Evolutionary conservation across 1,140 invertebrate species (phyloP).

Genomic region (Scaptodrosophila lebanonensis): DNA sequence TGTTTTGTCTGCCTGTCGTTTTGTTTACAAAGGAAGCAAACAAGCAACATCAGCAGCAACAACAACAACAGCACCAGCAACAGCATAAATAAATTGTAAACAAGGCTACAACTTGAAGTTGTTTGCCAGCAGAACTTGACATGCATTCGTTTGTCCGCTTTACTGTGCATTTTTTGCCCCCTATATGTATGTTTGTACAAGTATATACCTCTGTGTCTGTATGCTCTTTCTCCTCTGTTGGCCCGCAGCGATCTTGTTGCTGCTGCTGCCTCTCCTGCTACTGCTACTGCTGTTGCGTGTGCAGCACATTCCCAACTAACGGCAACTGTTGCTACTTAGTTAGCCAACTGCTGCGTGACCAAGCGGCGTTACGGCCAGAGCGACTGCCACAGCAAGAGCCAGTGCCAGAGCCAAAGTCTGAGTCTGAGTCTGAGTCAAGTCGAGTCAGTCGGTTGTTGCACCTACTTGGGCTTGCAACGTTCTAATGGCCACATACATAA

Average conservation of each 20-base stretch:
- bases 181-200: no score
- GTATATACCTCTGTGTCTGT: background rate
- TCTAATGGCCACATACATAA: conserved; percentile 67
- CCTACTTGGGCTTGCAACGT: conserved; percentile 32
- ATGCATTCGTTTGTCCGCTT: conserved; percentile 42
- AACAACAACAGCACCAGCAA: background rate
- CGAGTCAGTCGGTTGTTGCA: no score
- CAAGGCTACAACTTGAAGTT: conserved; percentile 44
- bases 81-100: conserved; percentile 67
- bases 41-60: conserved; percentile 24
- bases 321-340: conserved; percentile 68
- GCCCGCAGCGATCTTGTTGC: conserved; percentile 10
- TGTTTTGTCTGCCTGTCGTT: conserved; percentile 27
- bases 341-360: conserved; percentile 52
- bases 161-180: conserved; percentile 7
- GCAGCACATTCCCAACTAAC: conserved; percentile 56
- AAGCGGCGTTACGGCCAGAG: conserved; percentile 39
- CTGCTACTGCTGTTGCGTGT: conserved; percentile 34
- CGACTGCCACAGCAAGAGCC: background rate
- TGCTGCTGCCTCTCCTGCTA: conserved; percentile 4
- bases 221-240: background rate
- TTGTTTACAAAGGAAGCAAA: conserved; percentile 41
- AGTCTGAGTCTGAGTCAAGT: no score
- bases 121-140: conserved; percentile 40
- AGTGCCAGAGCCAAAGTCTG: no score